Conservation (phyloP, 2,797 vertebrate genomes). For the Fistularia tabacaria region DNA sequence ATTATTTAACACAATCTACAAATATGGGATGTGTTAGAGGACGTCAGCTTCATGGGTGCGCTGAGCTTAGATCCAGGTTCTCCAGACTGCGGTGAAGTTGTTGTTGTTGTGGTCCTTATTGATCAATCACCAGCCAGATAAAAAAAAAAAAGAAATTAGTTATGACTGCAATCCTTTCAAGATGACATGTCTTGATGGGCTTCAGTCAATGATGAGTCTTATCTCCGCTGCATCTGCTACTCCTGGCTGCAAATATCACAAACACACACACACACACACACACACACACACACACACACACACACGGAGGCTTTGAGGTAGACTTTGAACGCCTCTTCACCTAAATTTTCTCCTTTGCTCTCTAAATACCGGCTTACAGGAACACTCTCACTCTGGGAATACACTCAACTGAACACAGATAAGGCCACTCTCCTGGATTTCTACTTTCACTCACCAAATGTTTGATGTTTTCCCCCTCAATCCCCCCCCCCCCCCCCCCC, state of each 20-base stretch:
- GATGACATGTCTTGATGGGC: neutral
- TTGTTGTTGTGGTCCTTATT: too few relatives aligned
- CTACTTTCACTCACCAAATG: constrained; percentile 40
- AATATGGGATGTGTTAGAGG: too few relatives aligned
- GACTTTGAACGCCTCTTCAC: constrained; percentile 1
- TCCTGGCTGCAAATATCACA: constrained; percentile 18
- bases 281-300: too few relatives aligned
- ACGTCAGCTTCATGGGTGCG: too few relatives aligned
- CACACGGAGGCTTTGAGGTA: too few relatives aligned
- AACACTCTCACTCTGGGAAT: constrained; percentile 41
- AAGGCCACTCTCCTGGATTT: constrained; percentile 46
- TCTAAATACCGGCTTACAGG: constrained; percentile 55
- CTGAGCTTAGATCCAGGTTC: too few relatives aligned
- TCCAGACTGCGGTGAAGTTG: too few relatives aligned
- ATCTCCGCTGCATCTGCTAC: constrained; percentile 54
- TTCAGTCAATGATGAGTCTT: constrained; percentile 58
- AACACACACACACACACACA: neutral
- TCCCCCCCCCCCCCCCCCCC: too few relatives aligned
- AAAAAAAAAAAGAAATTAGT: too few relatives aligned
- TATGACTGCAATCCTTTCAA: constrained; percentile 4
- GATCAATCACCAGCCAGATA: too few relatives aligned
- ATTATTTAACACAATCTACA: too few relatives aligned
- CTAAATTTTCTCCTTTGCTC: constrained; percentile 45
- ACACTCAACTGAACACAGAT: constrained; percentile 42
- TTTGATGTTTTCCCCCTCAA: constrained; percentile 45